Conservation (phyloP, 2,888 invertebrate genomes). For the Orgyia antiqua region DNA sequence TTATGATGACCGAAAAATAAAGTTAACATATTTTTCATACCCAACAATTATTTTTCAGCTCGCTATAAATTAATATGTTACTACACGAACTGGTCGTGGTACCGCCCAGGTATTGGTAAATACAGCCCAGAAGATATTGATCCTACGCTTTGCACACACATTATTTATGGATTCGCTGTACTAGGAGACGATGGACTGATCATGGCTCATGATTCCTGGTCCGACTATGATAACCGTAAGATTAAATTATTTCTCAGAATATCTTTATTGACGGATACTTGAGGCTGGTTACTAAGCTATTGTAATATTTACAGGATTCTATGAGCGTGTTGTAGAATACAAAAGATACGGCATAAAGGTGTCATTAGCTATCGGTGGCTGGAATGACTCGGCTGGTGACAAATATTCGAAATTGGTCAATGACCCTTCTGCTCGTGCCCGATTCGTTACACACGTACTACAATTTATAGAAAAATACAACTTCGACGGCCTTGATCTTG, state of each 20-base stretch:
- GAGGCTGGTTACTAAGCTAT: neutral
- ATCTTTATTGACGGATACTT: no score
- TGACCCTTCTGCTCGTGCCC: conserved; percentile 82
- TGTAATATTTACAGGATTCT: conserved; percentile 81
- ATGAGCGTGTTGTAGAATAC: conserved; percentile 87
- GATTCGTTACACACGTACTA: conserved; percentile 86
- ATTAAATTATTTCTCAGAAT: neutral
- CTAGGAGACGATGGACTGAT: conserved; percentile 88
- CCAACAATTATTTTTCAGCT: no score
- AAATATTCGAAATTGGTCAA: conserved; percentile 93
- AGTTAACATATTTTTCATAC: no score
- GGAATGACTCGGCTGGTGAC: conserved; percentile 95
- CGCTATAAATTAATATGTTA: conserved; percentile 92
- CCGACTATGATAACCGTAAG: conserved; percentile 91
- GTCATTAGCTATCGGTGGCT: conserved; percentile 93
- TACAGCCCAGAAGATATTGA: conserved; percentile 92
- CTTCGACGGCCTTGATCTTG: conserved; percentile 96
- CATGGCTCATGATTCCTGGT: conserved; percentile 93
- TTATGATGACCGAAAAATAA: no score
- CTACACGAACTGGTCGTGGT: conserved; percentile 97
- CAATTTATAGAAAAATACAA: conserved; percentile 87
- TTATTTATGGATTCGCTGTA: conserved; percentile 96
- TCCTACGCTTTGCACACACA: conserved; percentile 92
- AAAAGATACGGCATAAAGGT: conserved; percentile 90
- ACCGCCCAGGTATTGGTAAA: conserved; percentile 87